phyloP scores from a whole-genome alignment of 2,888 invertebrate species.

The Aphrophora alni region DNA sequence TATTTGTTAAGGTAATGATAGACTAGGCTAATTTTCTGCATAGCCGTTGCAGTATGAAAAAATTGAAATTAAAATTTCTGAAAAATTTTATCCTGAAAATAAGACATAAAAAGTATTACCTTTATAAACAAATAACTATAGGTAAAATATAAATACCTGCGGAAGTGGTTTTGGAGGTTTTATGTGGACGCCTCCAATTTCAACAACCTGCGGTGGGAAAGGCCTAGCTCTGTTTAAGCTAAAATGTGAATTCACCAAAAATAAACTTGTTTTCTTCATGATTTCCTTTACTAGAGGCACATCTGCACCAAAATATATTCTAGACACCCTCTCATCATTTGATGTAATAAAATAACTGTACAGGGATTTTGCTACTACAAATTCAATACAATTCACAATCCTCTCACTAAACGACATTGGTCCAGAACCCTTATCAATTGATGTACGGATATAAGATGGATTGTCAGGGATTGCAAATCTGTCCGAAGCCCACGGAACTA shows the following conservation, averaged over 20 bases:
- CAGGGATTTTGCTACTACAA: not conserved
- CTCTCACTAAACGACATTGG: not conserved
- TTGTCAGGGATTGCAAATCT: not conserved
- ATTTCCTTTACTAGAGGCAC: constrained; percentile 54
- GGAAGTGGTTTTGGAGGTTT: constrained; percentile 50
- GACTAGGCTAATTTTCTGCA: too few relatives aligned
- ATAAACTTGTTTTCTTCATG: constrained; percentile 58
- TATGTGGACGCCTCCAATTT: constrained; percentile 54
- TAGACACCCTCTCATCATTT: not conserved
- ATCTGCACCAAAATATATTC: not conserved
- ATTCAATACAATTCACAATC: not conserved
- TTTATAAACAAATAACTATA: too few relatives aligned
- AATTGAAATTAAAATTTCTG: too few relatives aligned
- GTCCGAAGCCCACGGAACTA: not conserved
- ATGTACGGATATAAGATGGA: not conserved
- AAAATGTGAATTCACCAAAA: constrained; percentile 61
- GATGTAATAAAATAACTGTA: not conserved
- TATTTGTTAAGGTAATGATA: too few relatives aligned
- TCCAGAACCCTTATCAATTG: not conserved
- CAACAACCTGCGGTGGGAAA: constrained; percentile 56
- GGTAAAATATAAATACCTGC: constrained; percentile 14
- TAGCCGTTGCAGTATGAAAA: too few relatives aligned
- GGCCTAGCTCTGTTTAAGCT: constrained; percentile 55
- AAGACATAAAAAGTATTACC: too few relatives aligned
- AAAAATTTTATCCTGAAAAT: too few relatives aligned